Evolutionary conservation across 2,797 vertebrate species (phyloP).

Genomic region (Myioborus miniatus): DNA sequence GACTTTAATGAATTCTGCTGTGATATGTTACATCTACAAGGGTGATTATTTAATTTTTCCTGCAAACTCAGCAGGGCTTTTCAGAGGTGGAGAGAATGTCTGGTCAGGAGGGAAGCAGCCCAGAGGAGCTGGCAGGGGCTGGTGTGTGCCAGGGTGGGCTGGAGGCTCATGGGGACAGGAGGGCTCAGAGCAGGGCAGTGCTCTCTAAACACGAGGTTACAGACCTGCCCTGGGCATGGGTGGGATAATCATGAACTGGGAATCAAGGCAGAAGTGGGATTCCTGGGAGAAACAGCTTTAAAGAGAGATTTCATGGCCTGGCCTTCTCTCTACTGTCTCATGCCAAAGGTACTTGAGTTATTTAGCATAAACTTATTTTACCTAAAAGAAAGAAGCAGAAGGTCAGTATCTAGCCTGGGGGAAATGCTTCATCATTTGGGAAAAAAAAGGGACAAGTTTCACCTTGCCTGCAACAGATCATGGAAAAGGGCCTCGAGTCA

Average conservation of each 20-base stretch:
- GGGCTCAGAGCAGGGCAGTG: neutral
- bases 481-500: neutral
- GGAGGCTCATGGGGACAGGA: neutral
- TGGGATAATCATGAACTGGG: too few relatives aligned
- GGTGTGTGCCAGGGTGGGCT: fast-evolving
- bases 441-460: neutral
- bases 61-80: too few relatives aligned
- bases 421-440: neutral
- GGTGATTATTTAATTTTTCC: too few relatives aligned
- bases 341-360: neutral
- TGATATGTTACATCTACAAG: too few relatives aligned
- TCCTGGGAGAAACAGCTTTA: neutral
- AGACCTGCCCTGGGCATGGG: neutral
- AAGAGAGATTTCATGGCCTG: neutral
- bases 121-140: neutral
- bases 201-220: neutral
- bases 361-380: neutral
- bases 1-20: too few relatives aligned
- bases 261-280: neutral
- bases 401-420: neutral
- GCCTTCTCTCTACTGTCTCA: neutral
- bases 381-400: neutral
- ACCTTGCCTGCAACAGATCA: neutral
- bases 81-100: neutral
- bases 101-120: neutral